Percentiles rank a stretch among this genome's conserved stretches.
Evolutionary conservation across 2,888 invertebrate species (phyloP).

Genomic region (Oligia latruncula): DNA sequence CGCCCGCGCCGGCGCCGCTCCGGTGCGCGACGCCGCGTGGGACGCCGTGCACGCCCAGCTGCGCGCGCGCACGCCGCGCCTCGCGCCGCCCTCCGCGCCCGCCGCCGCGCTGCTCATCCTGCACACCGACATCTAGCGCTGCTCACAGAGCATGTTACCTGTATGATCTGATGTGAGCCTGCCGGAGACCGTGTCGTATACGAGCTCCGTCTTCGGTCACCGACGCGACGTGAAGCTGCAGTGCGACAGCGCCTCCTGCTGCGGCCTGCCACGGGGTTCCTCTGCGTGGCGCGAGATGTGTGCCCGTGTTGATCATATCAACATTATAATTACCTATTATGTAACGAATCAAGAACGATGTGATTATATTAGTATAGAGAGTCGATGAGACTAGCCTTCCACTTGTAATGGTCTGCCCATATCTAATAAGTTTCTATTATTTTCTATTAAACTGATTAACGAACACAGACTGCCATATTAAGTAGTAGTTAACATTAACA

Average conservation of each 20-base stretch:
- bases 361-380: constrained; percentile 28
- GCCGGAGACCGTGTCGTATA: not conserved
- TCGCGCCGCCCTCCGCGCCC: constrained; percentile 69
- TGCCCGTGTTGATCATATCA: constrained; percentile 22
- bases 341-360: constrained; percentile 15
- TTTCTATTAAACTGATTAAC: constrained; percentile 61
- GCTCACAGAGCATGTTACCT: not conserved
- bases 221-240: not conserved
- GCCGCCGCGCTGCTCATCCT: constrained; percentile 81
- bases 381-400: constrained; percentile 37
- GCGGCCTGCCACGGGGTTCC: not conserved
- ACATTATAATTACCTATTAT: constrained; percentile 6
- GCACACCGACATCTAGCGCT: constrained; percentile 77
- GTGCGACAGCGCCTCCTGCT: not conserved
- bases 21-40: constrained; percentile 74
- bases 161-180: not conserved
- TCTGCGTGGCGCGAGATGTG: not conserved
- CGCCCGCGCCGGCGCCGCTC: constrained; percentile 62
- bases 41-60: constrained; percentile 84
- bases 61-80: constrained; percentile 68
- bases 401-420: constrained; percentile 36
- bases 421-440: constrained; percentile 52
- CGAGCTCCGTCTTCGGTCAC: not conserved
- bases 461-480: constrained; percentile 81
- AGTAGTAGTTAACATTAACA: constrained; percentile 68